phyloP scores from a whole-genome alignment of 2,113 vertebrate species.

The Semicossyphus pulcher region DNA sequence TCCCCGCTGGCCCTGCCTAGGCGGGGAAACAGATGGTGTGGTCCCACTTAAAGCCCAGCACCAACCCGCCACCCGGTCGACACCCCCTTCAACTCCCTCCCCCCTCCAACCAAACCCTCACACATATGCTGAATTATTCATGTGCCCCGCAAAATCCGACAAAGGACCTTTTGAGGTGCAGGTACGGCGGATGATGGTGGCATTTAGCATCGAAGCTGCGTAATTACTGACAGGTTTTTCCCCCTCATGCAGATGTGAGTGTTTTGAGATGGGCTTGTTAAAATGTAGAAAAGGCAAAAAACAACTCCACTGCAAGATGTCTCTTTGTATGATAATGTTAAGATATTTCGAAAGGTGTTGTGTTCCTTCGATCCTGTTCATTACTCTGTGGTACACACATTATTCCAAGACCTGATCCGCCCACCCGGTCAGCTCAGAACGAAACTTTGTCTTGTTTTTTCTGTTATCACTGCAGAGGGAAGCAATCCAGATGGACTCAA shows the following conservation, averaged over 20 bases:
- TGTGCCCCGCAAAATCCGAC: slow-evolving; percentile 68
- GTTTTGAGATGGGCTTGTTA: slow-evolving; percentile 53
- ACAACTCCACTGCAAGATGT: slow-evolving; percentile 43
- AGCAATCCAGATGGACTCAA: slow-evolving; percentile 30
- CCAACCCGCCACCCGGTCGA: slow-evolving; percentile 54
- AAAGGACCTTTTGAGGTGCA: slow-evolving; percentile 81
- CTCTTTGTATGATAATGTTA: slow-evolving; percentile 43
- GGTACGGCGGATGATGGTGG: slow-evolving; percentile 73
- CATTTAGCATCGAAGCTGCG: slow-evolving; percentile 66
- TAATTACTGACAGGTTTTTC: slow-evolving; percentile 61
- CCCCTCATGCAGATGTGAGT: slow-evolving; percentile 61
- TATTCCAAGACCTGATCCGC: slow-evolving; percentile 31
- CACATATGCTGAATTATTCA: slow-evolving; percentile 83
- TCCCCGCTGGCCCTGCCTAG: slow-evolving; percentile 73
- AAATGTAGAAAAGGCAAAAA: slow-evolving; percentile 15
- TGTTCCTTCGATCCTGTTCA: slow-evolving; percentile 23
- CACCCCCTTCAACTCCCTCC: slow-evolving; percentile 52
- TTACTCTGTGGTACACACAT: slow-evolving; percentile 6
- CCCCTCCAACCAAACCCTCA: slow-evolving; percentile 24
- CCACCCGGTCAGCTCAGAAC: slow-evolving; percentile 27
- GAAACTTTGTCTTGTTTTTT: slow-evolving; percentile 35
- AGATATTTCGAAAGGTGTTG: slow-evolving; percentile 34
- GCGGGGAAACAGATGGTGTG: slow-evolving; percentile 84
- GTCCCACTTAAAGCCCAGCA: slow-evolving; percentile 77
- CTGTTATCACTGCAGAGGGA: slow-evolving; percentile 17